phyloP scores from a whole-genome alignment of 2,797 vertebrate genomes.

The Rousettus madagascariensis region DNA sequence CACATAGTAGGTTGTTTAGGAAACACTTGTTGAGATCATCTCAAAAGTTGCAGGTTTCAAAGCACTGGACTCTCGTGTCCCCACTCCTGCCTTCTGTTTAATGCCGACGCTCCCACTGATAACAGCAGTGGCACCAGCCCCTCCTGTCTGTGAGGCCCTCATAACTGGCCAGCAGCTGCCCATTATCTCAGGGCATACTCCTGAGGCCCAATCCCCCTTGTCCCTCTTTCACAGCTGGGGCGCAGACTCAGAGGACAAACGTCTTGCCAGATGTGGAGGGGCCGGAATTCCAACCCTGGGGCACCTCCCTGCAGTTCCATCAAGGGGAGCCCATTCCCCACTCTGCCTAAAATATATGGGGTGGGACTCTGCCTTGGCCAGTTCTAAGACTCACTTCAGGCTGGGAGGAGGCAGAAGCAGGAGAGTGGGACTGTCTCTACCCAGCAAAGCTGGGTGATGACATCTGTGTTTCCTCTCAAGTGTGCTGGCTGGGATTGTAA shows the following conservation, averaged over 20 bases:
- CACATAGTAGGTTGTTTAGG: background rate
- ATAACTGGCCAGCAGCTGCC: fast-evolving
- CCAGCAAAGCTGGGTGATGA: background rate
- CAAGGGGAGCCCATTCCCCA: background rate
- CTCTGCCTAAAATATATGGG: fast-evolving
- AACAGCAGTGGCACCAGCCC: too few species aligned
- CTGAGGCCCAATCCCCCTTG: background rate
- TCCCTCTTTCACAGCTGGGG: background rate
- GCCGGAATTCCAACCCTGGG: background rate
- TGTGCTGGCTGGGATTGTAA: background rate
- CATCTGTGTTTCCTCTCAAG: background rate
- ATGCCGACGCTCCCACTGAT: background rate
- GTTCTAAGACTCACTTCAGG: background rate
- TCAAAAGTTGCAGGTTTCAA: background rate
- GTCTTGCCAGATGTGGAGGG: background rate
- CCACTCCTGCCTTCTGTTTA: background rate
- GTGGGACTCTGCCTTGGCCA: background rate
- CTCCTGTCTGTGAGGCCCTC: too few species aligned
- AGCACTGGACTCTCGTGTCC: background rate
- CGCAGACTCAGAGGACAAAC: background rate
- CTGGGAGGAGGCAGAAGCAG: background rate
- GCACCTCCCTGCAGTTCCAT: background rate
- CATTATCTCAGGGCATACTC: fast-evolving
- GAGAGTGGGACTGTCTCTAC: background rate
- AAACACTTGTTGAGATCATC: background rate